Evolutionary conservation across 2,113 vertebrate genomes (phyloP).

Genomic region (Geococcyx californianus): DNA sequence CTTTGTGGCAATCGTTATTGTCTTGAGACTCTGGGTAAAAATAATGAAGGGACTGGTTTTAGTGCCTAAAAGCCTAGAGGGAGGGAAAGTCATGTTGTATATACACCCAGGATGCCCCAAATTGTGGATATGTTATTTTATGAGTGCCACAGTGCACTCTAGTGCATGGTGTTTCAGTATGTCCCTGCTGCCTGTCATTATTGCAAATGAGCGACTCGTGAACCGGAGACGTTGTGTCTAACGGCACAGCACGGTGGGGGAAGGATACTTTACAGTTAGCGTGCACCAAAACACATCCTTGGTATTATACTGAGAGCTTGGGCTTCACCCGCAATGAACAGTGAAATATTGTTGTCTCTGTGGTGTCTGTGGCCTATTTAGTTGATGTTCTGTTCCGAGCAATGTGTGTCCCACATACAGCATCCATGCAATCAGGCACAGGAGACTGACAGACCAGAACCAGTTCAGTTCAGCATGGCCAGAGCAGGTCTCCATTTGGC

Average conservation of each 20-base stretch:
- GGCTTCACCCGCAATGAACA: background rate
- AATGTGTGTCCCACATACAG: background rate
- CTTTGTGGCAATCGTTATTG: constrained; percentile 18
- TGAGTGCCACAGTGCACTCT: background rate
- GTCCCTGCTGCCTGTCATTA: background rate
- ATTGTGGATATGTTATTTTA: background rate
- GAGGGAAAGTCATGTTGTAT: background rate
- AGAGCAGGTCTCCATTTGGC: background rate
- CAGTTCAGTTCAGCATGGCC: background rate
- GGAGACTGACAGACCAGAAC: background rate
- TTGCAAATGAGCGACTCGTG: background rate
- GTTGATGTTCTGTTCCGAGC: constrained; percentile 29
- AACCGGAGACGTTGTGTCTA: background rate
- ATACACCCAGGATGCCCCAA: background rate
- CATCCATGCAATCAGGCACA: background rate
- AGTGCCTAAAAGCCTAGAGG: background rate
- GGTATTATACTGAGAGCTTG: background rate
- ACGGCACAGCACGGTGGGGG: background rate
- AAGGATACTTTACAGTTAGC: background rate
- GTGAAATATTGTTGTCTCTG: background rate
- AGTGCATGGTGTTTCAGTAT: background rate
- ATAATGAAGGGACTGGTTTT: background rate
- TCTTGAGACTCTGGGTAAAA: background rate
- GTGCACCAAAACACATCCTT: background rate
- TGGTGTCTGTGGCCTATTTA: constrained; percentile 44